These are phyloP conservation scores for Agonum fuliginosum DNA, from an alignment of 2,888 invertebrate species.

Conservation along the genomic window DNA sequence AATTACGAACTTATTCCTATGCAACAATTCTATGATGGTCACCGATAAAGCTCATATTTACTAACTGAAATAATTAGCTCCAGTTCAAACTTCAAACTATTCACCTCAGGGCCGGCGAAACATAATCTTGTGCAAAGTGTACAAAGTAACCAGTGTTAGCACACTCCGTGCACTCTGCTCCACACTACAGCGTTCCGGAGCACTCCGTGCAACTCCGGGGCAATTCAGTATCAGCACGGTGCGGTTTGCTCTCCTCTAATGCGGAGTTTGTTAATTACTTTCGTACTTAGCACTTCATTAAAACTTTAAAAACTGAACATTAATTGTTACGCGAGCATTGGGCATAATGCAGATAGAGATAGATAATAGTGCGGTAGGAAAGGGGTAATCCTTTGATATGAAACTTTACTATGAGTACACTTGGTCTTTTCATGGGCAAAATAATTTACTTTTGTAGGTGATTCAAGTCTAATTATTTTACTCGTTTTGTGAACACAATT, in stretches of 20 bases:
- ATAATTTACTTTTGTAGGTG: too few relatives aligned
- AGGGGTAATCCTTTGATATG: too few relatives aligned
- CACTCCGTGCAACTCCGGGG: background rate
- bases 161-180: background rate
- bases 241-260: background rate
- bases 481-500: too few relatives aligned
- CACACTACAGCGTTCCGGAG: background rate
- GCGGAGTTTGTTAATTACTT: slow-evolving; percentile 6
- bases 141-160: background rate
- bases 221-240: too few relatives aligned
- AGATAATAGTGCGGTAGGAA: background rate
- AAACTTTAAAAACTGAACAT: slow-evolving; percentile 20
- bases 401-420: too few relatives aligned
- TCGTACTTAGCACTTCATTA: slow-evolving; percentile 30
- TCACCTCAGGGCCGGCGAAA: background rate
- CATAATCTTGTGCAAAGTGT: background rate
- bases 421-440: too few relatives aligned
- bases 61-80: background rate
- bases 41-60: too few relatives aligned
- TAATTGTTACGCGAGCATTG: background rate
- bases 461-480: too few relatives aligned
- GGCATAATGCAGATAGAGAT: background rate
- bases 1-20: too few relatives aligned
- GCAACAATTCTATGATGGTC: too few relatives aligned
- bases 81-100: background rate